phyloP scores from a whole-genome alignment of 2,797 vertebrate genomes.

The Selene dorsalis region DNA sequence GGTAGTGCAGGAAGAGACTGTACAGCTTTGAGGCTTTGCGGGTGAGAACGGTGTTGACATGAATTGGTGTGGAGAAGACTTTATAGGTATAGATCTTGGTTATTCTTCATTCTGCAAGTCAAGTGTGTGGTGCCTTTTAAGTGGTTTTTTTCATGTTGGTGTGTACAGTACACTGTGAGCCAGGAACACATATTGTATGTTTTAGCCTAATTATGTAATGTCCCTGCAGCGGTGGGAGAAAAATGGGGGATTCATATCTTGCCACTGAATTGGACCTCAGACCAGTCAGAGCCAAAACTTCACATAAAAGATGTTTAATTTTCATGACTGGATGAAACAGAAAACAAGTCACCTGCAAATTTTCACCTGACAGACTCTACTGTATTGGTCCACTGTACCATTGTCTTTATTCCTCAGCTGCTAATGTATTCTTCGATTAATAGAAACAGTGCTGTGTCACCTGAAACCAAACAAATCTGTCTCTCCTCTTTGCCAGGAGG shows the following conservation, averaged over 20 bases:
- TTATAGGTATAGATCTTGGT: background rate
- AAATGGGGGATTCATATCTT: background rate
- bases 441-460: slow-evolving; percentile 1
- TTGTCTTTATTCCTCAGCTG: background rate
- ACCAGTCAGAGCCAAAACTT: background rate
- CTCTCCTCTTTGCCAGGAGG: background rate
- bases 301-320: background rate
- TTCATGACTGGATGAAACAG: slow-evolving; percentile 8
- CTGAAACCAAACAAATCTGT: slow-evolving; percentile 32
- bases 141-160: background rate
- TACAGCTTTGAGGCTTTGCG: slow-evolving; percentile 23
- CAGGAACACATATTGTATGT: slow-evolving; percentile 1
- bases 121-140: background rate
- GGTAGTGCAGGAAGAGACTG: slow-evolving; percentile 32
- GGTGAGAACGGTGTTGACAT: slow-evolving; percentile 2
- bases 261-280: background rate
- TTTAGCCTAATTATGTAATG: slow-evolving; percentile 24
- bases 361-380: background rate
- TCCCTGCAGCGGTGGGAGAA: background rate
- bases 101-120: background rate
- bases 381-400: slow-evolving; percentile 16
- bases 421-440: slow-evolving; percentile 12
- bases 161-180: background rate
- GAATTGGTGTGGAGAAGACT: background rate
- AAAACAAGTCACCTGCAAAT: background rate